A percentile compares a stretch with the other conserved stretches of the same genome.
phyloP scores from a whole-genome alignment of 2,113 vertebrate genomes.

The Psammodynastes pulverulentus region DNA sequence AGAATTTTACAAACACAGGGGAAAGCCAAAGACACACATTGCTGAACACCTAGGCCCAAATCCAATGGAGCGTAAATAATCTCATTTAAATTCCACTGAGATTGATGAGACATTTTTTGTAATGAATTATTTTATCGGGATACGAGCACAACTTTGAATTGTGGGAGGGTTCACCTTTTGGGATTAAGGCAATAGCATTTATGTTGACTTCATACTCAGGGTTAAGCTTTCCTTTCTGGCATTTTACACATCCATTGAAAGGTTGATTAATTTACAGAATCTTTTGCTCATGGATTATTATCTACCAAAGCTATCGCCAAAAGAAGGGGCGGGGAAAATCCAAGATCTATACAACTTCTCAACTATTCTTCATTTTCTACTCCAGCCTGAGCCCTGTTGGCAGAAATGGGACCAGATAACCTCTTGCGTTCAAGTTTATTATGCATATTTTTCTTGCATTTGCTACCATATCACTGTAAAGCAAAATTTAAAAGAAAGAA shows the following conservation, averaged over 20 bases:
- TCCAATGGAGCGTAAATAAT: neutral
- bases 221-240: constrained; percentile 35
- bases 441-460: constrained; percentile 62
- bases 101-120: neutral
- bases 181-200: constrained; percentile 8
- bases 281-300: constrained; percentile 55
- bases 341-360: neutral
- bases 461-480: constrained; percentile 76
- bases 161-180: neutral
- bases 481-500: constrained; percentile 30
- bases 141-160: neutral
- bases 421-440: constrained; percentile 59
- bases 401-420: constrained; percentile 63
- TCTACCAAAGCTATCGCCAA: constrained; percentile 73
- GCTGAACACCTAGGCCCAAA: neutral
- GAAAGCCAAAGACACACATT: neutral
- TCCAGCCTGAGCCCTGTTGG: constrained; percentile 62
- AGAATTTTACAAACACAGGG: neutral
- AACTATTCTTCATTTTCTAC: constrained; percentile 56
- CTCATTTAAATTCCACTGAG: neutral
- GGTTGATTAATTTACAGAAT: constrained; percentile 33
- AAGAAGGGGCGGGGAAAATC: constrained; percentile 40
- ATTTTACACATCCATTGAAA: constrained; percentile 55
- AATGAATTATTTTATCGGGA: neutral
- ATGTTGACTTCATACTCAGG: constrained; percentile 35